phyloP scores from a whole-genome alignment of 2,888 invertebrate species.

The Xestia c-nigrum region DNA sequence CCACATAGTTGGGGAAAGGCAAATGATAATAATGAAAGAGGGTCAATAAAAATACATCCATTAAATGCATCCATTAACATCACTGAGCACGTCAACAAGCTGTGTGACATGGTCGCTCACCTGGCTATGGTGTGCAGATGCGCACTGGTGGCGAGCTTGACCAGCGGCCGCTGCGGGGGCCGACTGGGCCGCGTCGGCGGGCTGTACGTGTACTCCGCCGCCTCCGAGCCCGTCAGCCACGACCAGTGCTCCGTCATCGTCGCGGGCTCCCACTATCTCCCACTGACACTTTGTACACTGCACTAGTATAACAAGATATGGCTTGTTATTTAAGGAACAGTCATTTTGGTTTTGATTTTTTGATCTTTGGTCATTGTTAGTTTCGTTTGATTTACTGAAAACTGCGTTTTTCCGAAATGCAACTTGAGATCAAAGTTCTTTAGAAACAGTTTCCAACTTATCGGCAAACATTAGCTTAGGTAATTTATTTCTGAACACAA shows the following conservation, averaged over 20 bases:
- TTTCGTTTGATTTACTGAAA: neutral
- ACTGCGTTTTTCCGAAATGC: constrained; percentile 1
- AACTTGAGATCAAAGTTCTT: constrained; percentile 10
- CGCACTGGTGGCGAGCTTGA: constrained; percentile 87
- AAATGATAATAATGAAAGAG: neutral
- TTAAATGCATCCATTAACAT: neutral
- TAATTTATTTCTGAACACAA: neutral
- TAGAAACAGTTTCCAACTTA: no score
- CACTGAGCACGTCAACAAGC: constrained; percentile 13
- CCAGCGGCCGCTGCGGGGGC: constrained; percentile 86
- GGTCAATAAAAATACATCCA: neutral
- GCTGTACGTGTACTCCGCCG: constrained; percentile 87
- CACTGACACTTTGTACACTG: constrained; percentile 41
- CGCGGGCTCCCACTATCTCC: constrained; percentile 21
- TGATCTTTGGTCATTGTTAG: neutral
- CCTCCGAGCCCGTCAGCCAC: constrained; percentile 84
- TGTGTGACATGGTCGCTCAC: constrained; percentile 69
- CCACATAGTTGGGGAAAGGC: no score
- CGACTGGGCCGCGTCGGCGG: constrained; percentile 85
- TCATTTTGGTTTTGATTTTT: neutral
- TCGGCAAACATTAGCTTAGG: neutral
- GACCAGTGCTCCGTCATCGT: constrained; percentile 87
- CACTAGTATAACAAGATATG: neutral
- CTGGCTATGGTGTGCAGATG: constrained; percentile 86
- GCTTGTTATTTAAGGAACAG: neutral